Evolutionary conservation across 2,888 invertebrate genomes (phyloP).

Genomic region (Nephrotoma guestfalica): DNA sequence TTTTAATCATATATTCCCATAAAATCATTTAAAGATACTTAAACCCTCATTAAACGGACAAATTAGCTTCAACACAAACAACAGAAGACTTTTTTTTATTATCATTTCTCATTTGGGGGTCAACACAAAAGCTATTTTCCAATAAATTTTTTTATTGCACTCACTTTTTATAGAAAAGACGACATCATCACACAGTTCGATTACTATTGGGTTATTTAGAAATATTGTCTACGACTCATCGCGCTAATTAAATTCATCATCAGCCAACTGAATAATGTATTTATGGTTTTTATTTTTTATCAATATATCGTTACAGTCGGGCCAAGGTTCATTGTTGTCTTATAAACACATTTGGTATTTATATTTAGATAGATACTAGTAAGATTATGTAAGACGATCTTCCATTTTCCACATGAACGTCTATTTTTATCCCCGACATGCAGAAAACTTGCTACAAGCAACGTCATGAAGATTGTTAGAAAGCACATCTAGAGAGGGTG

Average conservation of each 20-base stretch:
- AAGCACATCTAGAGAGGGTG: neutral
- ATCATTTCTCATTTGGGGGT: neutral
- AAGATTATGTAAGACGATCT: no score
- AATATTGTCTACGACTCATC: neutral
- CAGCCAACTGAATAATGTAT: neutral
- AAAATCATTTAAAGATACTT: neutral
- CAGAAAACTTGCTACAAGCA: neutral
- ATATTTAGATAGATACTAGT: no score
- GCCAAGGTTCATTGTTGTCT: neutral
- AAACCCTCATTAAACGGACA: neutral
- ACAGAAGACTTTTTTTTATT: neutral
- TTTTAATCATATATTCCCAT: neutral
- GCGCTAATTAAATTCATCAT: neutral
- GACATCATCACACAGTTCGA: neutral
- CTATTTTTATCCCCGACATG: neutral
- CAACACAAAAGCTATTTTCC: neutral
- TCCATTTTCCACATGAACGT: no score
- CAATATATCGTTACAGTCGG: neutral
- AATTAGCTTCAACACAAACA: neutral
- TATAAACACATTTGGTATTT: neutral
- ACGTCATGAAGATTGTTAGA: neutral
- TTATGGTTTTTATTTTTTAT: neutral
- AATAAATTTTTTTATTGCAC: neutral
- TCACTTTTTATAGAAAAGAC: neutral
- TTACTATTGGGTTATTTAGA: neutral